Base-by-base conservation (phyloP, 1,140 invertebrate species). In the Fopius arisanus region DNA sequence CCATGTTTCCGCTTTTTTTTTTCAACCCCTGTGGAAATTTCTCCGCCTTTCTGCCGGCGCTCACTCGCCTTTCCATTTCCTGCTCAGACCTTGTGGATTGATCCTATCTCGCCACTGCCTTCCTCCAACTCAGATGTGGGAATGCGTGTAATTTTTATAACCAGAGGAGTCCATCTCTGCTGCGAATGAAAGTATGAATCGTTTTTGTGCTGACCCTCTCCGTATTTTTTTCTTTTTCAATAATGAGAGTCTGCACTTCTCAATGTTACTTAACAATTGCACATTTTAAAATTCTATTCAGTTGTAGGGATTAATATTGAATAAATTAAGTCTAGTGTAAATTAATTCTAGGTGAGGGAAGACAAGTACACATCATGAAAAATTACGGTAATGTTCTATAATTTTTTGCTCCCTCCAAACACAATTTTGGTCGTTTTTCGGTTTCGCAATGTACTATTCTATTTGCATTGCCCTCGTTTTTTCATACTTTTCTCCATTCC, bases 141-240 rank as follows among this genome's bases (percentile, higher is more conserved):
- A 59, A 28, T 59, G 23, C 23, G 21, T 59, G 54, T 59, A 59
- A 28, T 59, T 59, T 59, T 59, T 59, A 59, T 59, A 59, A 59
- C 54, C 21, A 23, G 10, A 23, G 12, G 21, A 59, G 19, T 26
- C 21, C 54, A 59, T 59, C 19, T 48, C 54, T 3, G 3, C 0
- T 2, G 14, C 0, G 23, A 28, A 14, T 4, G 54, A 59, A 26
- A 19, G n/a, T n/a, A 59, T 23, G 21, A 59, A 14, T 26, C 54
- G 1, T 1, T 23, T 59, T 59, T 28, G 10, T 59, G 1, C 26
- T 3, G 0, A 7, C 3, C 40, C 40, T 3, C 21, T 54, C 3
- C 21, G 9, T 21, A 14, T 54, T 54, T 14, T 3, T 23, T 54
- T 54, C 16, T 54, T 54, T 21, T 54, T 43, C 12, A 43, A 43